These are phyloP conservation scores for Ischnura elegans DNA, from an alignment of 2,888 invertebrate genomes.

Conservation along the genomic window DNA sequence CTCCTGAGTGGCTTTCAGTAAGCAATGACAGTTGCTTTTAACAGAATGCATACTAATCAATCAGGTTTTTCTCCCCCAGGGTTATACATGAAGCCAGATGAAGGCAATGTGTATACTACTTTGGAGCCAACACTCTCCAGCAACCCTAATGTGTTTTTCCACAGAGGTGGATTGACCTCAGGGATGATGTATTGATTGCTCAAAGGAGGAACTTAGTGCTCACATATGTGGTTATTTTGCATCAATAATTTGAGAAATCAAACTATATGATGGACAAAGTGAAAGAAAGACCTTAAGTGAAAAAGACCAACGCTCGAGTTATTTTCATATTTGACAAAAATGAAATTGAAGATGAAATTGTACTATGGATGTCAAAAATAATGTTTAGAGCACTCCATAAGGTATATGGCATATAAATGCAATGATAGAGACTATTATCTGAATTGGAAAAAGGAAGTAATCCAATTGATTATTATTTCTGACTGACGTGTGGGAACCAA, in stretches of 20 bases:
- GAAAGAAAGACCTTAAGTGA: background rate
- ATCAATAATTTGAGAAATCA: background rate
- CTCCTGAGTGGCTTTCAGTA: background rate
- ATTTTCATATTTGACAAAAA: background rate
- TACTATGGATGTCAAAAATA: background rate
- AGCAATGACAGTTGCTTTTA: background rate
- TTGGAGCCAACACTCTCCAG: conserved; percentile 91
- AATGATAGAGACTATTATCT: background rate
- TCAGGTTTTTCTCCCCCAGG: conserved; percentile 80
- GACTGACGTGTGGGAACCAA: background rate
- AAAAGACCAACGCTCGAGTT: too few species aligned
- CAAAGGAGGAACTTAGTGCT: background rate
- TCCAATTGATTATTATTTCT: background rate
- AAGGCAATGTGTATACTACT: conserved; percentile 91
- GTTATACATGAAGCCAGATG: conserved; percentile 89
- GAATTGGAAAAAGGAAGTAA: background rate
- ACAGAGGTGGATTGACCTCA: conserved; percentile 90
- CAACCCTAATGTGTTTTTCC: conserved; percentile 95
- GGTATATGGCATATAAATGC: background rate
- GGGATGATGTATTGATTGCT: conserved; percentile 91
- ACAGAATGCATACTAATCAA: conserved; percentile 72
- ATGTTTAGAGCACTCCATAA: background rate
- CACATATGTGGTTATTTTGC: background rate
- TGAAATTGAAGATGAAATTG: background rate
- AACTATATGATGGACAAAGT: background rate